Evolutionary conservation across 2,797 vertebrate species (phyloP).

Genomic region (Amblyraja radiata): DNA sequence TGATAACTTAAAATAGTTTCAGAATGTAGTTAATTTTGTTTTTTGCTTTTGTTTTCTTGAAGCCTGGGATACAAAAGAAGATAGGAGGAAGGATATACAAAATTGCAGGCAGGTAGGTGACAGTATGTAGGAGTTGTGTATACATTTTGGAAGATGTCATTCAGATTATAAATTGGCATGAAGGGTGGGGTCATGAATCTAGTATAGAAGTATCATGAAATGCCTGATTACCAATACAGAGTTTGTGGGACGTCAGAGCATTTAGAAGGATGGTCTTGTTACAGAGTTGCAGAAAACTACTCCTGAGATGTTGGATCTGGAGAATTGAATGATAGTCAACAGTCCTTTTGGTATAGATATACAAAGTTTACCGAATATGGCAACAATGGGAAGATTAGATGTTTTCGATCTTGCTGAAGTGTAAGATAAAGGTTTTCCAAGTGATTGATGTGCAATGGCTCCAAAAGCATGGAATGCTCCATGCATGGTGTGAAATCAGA

Average conservation of each 20-base stretch:
- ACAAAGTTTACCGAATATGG: neutral
- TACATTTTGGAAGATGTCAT: neutral
- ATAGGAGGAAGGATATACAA: neutral
- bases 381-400: neutral
- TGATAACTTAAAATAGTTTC: neutral
- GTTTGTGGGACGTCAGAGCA: neutral
- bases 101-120: neutral
- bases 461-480: neutral
- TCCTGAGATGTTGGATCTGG: neutral
- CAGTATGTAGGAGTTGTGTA: neutral
- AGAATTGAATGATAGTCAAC: neutral
- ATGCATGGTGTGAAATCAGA: neutral
- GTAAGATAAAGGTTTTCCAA: neutral
- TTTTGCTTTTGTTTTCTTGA: neutral
- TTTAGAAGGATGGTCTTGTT: neutral
- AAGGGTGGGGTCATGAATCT: neutral
- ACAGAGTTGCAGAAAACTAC: neutral
- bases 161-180: neutral
- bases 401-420: neutral
- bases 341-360: neutral
- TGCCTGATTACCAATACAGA: neutral
- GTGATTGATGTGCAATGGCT: neutral
- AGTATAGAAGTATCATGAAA: neutral
- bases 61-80: neutral
- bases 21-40: neutral